phyloP scores from a whole-genome alignment of 1,140 invertebrate genomes.

The Adelges cooleyi region DNA sequence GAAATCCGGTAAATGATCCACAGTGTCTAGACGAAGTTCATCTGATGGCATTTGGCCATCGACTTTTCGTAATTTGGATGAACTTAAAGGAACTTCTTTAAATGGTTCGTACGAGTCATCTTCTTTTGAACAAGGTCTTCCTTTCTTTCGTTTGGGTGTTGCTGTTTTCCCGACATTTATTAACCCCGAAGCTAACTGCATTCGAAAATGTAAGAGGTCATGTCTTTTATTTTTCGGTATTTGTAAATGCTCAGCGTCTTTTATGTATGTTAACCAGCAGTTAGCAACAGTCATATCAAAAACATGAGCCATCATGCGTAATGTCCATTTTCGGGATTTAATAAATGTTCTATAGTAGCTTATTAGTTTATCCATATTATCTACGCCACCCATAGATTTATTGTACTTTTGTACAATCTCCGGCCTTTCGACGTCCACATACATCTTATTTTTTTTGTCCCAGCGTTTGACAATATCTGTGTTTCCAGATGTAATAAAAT shows the following conservation, averaged over 20 bases:
- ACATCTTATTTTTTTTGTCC: not conserved
- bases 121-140: too few relatives aligned
- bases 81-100: too few relatives aligned
- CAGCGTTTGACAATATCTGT: not conserved
- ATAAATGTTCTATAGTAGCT: not conserved
- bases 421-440: not conserved
- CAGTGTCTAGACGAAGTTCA: too few relatives aligned
- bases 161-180: too few relatives aligned
- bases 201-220: too few relatives aligned
- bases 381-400: not conserved
- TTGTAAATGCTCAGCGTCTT: not conserved
- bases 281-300: not conserved
- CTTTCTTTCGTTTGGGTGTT: too few relatives aligned
- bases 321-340: not conserved
- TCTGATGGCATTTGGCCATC: too few relatives aligned
- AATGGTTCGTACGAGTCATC: too few relatives aligned
- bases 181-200: too few relatives aligned
- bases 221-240: too few relatives aligned
- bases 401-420: not conserved
- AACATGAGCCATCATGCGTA: not conserved
- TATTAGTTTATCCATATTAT: not conserved
- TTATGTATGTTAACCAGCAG: not conserved
- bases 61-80: too few relatives aligned
- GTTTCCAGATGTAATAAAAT: not conserved
- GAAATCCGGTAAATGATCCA: too few relatives aligned